Conservation (phyloP, 2,888 invertebrate genomes). For the Lasiommata megera region DNA sequence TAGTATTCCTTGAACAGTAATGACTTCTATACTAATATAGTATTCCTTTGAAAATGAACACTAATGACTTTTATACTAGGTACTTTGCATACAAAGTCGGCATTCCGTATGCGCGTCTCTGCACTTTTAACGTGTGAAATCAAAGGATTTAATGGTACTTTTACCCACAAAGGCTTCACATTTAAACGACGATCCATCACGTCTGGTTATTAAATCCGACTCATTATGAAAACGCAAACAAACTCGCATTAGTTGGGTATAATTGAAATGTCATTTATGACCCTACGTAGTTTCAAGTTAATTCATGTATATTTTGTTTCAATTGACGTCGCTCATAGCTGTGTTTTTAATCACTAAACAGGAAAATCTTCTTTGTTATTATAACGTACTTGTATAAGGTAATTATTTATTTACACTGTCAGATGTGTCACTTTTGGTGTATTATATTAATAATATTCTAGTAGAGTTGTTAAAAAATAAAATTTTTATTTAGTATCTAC, state of each 20-base stretch:
- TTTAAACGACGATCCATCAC: neutral
- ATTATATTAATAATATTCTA: no score
- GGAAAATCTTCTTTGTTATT: neutral
- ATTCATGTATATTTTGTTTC: neutral
- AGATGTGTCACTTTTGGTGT: no score
- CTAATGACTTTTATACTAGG: neutral
- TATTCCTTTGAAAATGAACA: no score
- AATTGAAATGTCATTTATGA: conserved; percentile 1
- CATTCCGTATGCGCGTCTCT: neutral
- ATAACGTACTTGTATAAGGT: neutral
- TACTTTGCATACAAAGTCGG: neutral
- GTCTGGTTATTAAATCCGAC: neutral
- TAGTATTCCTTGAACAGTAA: no score
- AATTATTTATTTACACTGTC: neutral
- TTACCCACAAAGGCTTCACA: neutral
- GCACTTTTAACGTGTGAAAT: neutral
- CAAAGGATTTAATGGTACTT: neutral
- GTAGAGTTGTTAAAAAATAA: no score
- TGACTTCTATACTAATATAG: no score
- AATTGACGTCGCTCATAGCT: neutral
- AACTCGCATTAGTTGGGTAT: neutral
- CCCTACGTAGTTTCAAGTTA: neutral
- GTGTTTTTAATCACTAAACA: neutral
- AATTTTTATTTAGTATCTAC: no score
- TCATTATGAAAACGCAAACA: neutral